These are phyloP conservation scores for Microcebus griseorufus DNA, from an alignment of 2,113 vertebrate genomes.

Conservation along the genomic window DNA sequence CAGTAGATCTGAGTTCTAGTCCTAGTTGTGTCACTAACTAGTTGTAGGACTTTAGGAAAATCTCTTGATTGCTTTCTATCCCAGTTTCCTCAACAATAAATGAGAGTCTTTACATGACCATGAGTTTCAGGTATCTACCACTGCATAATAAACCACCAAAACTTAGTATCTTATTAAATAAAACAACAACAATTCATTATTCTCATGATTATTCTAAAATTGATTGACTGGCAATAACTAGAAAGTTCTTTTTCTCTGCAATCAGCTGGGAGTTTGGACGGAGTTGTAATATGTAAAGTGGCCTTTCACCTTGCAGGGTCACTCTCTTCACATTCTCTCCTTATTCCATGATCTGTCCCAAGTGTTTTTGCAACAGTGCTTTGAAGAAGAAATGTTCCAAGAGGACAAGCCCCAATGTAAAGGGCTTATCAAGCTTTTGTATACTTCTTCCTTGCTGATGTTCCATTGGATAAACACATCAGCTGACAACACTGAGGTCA, in stretches of 20 bases:
- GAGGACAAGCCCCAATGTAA: background rate
- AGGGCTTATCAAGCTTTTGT: background rate
- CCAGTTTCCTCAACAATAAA: background rate
- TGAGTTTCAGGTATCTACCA: conserved; percentile 6
- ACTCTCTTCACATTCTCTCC: background rate
- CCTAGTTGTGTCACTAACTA: background rate
- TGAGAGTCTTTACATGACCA: background rate
- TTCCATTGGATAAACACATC: background rate
- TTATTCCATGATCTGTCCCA: background rate
- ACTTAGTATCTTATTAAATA: background rate
- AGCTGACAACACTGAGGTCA: background rate
- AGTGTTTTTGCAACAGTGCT: background rate
- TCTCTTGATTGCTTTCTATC: background rate
- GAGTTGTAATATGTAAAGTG: background rate
- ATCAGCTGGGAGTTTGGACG: background rate
- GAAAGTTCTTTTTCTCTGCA: background rate
- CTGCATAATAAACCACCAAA: background rate
- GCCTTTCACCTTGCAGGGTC: background rate
- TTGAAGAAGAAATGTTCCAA: background rate
- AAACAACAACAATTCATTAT: background rate
- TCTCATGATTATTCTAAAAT: background rate
- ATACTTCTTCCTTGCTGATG: background rate
- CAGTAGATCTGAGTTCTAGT: conserved; percentile 25
- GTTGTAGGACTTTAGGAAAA: background rate
- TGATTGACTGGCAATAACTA: background rate